These are phyloP conservation scores for Gila robusta DNA, from an alignment of 2,797 vertebrate species.

Conservation along the genomic window DNA sequence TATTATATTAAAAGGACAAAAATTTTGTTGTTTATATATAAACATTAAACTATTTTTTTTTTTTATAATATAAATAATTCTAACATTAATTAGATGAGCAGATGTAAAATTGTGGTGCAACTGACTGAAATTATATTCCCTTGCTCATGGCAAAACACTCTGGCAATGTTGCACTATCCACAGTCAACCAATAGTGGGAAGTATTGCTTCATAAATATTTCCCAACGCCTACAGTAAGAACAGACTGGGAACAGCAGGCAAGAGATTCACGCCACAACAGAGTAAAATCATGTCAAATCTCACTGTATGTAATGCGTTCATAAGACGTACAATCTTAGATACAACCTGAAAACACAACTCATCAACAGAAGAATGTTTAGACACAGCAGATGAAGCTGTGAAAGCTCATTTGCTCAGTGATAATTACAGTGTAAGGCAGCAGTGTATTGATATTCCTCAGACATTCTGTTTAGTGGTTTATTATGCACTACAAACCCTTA, in stretches of 20 bases:
- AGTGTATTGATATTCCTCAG: background rate
- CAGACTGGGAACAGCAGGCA: constrained; percentile 49
- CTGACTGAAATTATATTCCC: background rate
- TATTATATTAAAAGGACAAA: background rate
- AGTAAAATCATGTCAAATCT: constrained; percentile 37
- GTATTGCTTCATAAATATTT: constrained; percentile 64
- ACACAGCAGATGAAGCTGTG: constrained; percentile 8
- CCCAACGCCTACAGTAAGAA: constrained; percentile 18
- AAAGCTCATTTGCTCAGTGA: background rate
- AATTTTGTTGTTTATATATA: background rate
- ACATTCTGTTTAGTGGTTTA: background rate
- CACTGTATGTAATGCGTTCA: background rate
- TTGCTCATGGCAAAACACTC: constrained; percentile 4
- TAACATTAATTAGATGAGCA: constrained; percentile 2
- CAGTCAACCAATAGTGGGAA: constrained; percentile 73
- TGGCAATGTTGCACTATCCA: constrained; percentile 62
- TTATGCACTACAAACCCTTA: background rate
- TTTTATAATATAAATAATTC: background rate
- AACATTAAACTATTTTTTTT: background rate
- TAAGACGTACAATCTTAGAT: constrained; percentile 1
- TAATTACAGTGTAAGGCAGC: background rate
- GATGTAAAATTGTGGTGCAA: constrained; percentile 8
- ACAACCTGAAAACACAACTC: constrained; percentile 30
- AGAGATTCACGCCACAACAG: constrained; percentile 9
- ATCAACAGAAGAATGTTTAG: constrained; percentile 9